These are phyloP conservation scores for Margarornis squamiger DNA, from an alignment of 2,797 vertebrate genomes.

Conservation along the genomic window DNA sequence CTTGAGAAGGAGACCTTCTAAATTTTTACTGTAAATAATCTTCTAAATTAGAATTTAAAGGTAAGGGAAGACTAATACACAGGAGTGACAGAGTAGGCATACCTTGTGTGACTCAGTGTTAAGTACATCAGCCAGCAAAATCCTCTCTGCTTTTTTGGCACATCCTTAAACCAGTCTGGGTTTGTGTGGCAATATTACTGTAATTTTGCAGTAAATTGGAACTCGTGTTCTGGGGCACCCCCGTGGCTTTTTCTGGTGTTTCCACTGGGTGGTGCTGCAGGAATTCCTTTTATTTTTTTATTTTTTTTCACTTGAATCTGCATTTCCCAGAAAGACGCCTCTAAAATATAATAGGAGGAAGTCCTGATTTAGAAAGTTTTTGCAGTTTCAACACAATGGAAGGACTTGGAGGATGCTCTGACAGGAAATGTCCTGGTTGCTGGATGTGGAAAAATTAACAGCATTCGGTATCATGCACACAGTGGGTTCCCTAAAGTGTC, in stretches of 20 bases:
- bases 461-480: constrained; percentile 12
- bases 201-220: constrained; percentile 3
- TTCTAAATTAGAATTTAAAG: neutral
- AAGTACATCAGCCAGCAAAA: neutral
- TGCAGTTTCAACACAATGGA: constrained; percentile 87
- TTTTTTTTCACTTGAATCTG: constrained; percentile 80
- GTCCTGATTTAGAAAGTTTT: constrained; percentile 94
- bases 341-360: constrained; percentile 95
- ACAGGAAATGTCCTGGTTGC: constrained; percentile 81
- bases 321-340: constrained; percentile 89
- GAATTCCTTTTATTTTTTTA: constrained; percentile 89
- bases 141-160: neutral
- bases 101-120: neutral
- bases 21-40: constrained; percentile 8
- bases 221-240: neutral
- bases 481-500: neutral
- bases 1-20: neutral
- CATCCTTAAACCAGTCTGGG: neutral
- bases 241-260: constrained; percentile 67
- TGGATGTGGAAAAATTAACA: constrained; percentile 78
- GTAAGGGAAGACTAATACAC: neutral
- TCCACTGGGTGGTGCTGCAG: constrained; percentile 87
- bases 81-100: neutral
- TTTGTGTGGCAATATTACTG: neutral
- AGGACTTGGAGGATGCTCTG: constrained; percentile 82